phyloP scores from a whole-genome alignment of 2,113 vertebrate species.

The Anolis sagrei region DNA sequence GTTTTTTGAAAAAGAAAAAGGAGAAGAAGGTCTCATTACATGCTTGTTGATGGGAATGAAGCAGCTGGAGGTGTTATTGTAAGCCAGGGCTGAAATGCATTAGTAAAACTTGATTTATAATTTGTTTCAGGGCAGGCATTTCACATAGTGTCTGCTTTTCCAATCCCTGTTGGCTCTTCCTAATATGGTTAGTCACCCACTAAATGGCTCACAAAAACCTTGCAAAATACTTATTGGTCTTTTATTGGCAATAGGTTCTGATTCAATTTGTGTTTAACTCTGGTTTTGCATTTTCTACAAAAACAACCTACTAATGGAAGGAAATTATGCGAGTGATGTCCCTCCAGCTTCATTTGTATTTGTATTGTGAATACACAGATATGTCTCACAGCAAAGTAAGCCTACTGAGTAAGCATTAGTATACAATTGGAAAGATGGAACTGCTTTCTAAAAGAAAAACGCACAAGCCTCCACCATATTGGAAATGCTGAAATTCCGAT shows the following conservation, averaged over 20 bases:
- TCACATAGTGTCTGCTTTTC: neutral
- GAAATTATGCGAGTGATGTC: neutral
- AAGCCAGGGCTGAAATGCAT: neutral
- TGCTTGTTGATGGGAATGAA: neutral
- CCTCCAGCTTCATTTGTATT: neutral
- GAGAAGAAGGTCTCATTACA: neutral
- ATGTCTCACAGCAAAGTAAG: rapidly evolving
- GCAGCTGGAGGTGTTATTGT: rapidly evolving
- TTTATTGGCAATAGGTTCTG: slow-evolving; percentile 10
- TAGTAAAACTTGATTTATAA: neutral
- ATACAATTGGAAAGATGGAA: neutral
- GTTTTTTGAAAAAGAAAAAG: neutral
- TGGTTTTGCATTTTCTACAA: neutral
- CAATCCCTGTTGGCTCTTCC: neutral
- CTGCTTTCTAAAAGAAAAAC: no score
- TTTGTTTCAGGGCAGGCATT: neutral
- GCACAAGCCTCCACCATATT: neutral
- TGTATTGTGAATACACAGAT: neutral
- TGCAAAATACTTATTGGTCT: neutral
- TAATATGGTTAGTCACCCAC: slow-evolving; percentile 6
- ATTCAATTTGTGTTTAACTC: neutral
- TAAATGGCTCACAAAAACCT: neutral
- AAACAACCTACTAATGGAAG: neutral
- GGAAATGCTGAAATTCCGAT: neutral
- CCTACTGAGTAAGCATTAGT: neutral